Evolutionary conservation across 2,888 invertebrate species (phyloP), one percentile per base, ranked within the genome.

Genomic region (Drosophila emarginata): DNA sequence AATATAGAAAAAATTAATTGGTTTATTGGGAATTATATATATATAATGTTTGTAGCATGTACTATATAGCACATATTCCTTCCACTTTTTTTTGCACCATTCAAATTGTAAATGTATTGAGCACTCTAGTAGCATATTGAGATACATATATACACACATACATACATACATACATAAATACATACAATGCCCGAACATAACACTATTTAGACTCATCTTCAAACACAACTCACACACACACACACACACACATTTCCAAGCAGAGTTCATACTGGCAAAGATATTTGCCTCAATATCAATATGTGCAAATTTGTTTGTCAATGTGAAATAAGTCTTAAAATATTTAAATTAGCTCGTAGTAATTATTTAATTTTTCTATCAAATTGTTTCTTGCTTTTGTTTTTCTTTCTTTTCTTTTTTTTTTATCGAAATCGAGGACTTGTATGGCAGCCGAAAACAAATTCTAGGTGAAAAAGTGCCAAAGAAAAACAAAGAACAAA

Each of bases 381-480:
- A 32, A 53, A 53, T 53, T 64, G 65, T 78, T 64, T 65, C 53
- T 74, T 66, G 61, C 63, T 67, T 58, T 74, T 67, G 53, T 75
- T 64, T 60, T 58, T 75, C 71, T 61, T 65, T 72, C 60, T 61
- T 21, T 59, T 64, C 7, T 65, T 65, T 14, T 58, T 51, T 36
- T 36, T 32, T 51, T 18, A 61, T 74, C 36, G 11, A 54, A 54
- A 79, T 61, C 67, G 79, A 75, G 72, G 65, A 75, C 75, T 72
- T 75, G 75, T 78, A 77, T 79, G 77, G 63, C 58, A 63, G 67
- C 61, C 57, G 32, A 65, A 72, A 63, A 59, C 40, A 67, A 70
- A 62, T 64, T 64, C 12, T 45, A 59, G 26, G 12, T 58, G 45
- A 1, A 45, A 4, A 36, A 54, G 32, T 54, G 53, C 40, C 40